These are phyloP conservation scores for Cuculus canorus DNA, from an alignment of 2,797 vertebrate species.

Conservation along the genomic window DNA sequence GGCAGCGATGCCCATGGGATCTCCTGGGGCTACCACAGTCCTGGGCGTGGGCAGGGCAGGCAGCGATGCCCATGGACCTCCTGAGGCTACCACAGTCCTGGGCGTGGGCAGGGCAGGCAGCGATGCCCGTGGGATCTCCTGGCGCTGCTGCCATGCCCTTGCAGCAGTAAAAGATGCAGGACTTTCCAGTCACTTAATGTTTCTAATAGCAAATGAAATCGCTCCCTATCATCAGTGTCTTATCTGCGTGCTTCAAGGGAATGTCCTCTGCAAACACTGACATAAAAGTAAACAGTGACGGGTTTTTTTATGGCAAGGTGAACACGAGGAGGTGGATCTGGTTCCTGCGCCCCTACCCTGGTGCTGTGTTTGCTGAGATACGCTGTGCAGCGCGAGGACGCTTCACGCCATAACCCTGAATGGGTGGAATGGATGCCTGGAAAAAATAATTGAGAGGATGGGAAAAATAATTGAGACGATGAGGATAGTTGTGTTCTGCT, in stretches of 20 bases:
- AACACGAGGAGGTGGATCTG: neutral
- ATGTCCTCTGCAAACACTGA: neutral
- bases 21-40: no score
- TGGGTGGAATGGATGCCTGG: neutral
- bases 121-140: no score
- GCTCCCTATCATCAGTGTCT: neutral
- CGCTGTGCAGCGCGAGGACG: rapidly evolving
- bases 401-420: neutral
- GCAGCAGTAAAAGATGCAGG: neutral
- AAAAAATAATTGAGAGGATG: no score
- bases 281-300: rapidly evolving
- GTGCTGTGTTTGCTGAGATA: neutral
- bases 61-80: no score
- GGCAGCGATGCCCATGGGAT: no score
- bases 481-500: neutral
- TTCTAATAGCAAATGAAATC: neutral
- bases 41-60: no score
- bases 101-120: no score
- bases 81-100: no score
- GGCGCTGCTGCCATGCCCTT: neutral
- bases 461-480: neutral
- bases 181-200: neutral
- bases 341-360: neutral
- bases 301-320: neutral
- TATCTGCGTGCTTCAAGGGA: neutral